Evolutionary conservation across 1,140 invertebrate species (phyloP).

Genomic region (Drosophila sucinea): DNA sequence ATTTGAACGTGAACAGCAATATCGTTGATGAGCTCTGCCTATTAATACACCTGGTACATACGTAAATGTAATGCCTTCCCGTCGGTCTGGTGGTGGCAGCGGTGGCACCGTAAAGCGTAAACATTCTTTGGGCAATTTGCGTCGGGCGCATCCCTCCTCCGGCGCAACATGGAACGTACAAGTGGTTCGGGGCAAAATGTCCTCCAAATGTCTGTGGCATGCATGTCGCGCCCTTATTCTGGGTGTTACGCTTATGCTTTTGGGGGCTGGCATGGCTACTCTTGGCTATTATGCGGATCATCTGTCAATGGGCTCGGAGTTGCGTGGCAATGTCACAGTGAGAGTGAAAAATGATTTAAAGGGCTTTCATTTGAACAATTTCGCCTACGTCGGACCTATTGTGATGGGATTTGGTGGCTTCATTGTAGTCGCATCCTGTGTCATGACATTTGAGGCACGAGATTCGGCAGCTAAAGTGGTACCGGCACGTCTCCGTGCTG

Average conservation of each 20-base stretch:
- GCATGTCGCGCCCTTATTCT: conserved; percentile 93
- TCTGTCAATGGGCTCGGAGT: conserved; percentile 89
- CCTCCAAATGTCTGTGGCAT: conserved; percentile 93
- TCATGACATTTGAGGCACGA: conserved; percentile 96
- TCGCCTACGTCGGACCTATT: conserved; percentile 95
- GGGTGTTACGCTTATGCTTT: conserved; percentile 91
- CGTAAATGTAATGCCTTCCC: conserved; percentile 73
- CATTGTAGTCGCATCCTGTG: conserved; percentile 95
- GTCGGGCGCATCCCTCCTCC: conserved; percentile 87
- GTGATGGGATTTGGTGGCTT: conserved; percentile 97
- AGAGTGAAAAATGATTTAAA: conserved; percentile 90
- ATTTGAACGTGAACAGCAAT: conserved; percentile 10
- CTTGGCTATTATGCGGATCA: conserved; percentile 94
- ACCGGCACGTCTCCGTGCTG: conserved; percentile 87
- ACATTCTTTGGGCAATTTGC: conserved; percentile 85
- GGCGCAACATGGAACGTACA: conserved; percentile 89
- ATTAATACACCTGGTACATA: conserved; percentile 9
- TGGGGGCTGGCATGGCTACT: conserved; percentile 95
- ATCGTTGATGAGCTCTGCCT: conserved; percentile 28
- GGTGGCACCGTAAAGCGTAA: conserved; percentile 83
- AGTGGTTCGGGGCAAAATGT: conserved; percentile 91
- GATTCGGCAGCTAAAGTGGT: conserved; percentile 94
- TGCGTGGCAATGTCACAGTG: conserved; percentile 90
- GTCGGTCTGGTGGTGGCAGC: conserved; percentile 79
- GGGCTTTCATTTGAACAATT: conserved; percentile 93